phyloP scores from a whole-genome alignment of 1,140 invertebrate species.

The Drosophila subobscura region DNA sequence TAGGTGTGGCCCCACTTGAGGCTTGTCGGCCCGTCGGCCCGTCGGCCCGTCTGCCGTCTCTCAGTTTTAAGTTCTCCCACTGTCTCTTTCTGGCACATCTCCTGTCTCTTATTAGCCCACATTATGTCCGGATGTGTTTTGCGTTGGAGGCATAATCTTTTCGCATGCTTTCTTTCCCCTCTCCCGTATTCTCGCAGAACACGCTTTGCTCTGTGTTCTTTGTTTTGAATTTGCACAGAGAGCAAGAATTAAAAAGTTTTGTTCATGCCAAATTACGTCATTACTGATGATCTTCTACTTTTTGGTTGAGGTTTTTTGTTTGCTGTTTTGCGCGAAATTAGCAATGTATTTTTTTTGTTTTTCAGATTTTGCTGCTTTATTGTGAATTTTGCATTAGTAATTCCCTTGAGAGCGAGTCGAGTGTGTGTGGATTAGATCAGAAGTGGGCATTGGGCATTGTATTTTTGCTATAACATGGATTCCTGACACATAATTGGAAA shows the following conservation, averaged over 20 bases:
- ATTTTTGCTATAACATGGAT: too few species aligned
- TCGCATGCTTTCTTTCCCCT: slow-evolving; percentile 17
- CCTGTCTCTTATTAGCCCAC: slow-evolving; percentile 56
- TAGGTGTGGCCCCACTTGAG: slow-evolving; percentile 57
- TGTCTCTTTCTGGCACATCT: slow-evolving; percentile 12
- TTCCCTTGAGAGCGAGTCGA: slow-evolving; percentile 18
- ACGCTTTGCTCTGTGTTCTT: slow-evolving; percentile 17
- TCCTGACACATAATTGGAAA: too few species aligned
- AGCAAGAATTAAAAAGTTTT: slow-evolving; percentile 61
- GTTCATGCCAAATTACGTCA: slow-evolving; percentile 70
- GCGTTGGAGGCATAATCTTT: slow-evolving; percentile 47
- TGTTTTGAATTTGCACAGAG: slow-evolving; percentile 8
- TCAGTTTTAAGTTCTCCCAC: slow-evolving; percentile 3
- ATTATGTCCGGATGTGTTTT: slow-evolving; percentile 64
- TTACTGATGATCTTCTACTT: slow-evolving; percentile 39
- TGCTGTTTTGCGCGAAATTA: slow-evolving; percentile 31
- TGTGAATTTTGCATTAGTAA: slow-evolving; percentile 11
- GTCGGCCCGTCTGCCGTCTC: slow-evolving; percentile 21
- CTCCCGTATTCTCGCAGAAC: slow-evolving; percentile 1
- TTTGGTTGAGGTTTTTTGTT: background rate
- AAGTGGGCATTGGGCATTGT: background rate
- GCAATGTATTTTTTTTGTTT: slow-evolving; percentile 24
- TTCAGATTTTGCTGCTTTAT: slow-evolving; percentile 11
- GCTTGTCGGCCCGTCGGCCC: slow-evolving; percentile 52
- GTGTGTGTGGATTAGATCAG: slow-evolving; percentile 29